phyloP scores from a whole-genome alignment of 2,797 vertebrate genomes.

The Anas capensis region DNA sequence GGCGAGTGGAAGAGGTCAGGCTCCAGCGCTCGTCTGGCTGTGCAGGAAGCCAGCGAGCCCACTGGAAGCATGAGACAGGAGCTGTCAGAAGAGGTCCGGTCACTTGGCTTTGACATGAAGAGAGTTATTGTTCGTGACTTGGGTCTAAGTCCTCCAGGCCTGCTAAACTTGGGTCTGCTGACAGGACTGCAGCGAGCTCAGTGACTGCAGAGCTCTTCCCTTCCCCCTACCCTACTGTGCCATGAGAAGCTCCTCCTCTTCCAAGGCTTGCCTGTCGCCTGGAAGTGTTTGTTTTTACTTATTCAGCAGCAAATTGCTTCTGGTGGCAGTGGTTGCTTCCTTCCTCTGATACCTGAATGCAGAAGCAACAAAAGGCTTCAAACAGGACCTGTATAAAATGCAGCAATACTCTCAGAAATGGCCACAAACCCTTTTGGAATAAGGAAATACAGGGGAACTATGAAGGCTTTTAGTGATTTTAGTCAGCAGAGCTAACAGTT shows the following conservation, averaged over 20 bases:
- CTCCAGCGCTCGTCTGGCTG: neutral
- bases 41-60: constrained; percentile 10
- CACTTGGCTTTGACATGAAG: constrained; percentile 5
- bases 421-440: neutral
- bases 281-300: neutral
- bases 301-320: neutral
- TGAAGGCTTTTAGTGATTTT: neutral
- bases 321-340: neutral
- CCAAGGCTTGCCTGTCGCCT: neutral
- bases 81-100: constrained; percentile 7
- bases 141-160: neutral
- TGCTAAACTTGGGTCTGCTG: neutral
- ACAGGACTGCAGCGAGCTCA: neutral
- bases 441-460: neutral
- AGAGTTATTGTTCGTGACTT: neutral
- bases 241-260: neutral
- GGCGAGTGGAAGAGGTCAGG: constrained; percentile 17
- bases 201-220: neutral
- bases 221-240: neutral
- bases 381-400: neutral
- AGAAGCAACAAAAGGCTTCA: neutral
- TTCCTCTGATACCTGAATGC: neutral
- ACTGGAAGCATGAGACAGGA: constrained; percentile 9
- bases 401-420: neutral
- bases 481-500: neutral